phyloP scores from a whole-genome alignment of 2,113 vertebrate genomes.

The Tricholaema leucomelas region DNA sequence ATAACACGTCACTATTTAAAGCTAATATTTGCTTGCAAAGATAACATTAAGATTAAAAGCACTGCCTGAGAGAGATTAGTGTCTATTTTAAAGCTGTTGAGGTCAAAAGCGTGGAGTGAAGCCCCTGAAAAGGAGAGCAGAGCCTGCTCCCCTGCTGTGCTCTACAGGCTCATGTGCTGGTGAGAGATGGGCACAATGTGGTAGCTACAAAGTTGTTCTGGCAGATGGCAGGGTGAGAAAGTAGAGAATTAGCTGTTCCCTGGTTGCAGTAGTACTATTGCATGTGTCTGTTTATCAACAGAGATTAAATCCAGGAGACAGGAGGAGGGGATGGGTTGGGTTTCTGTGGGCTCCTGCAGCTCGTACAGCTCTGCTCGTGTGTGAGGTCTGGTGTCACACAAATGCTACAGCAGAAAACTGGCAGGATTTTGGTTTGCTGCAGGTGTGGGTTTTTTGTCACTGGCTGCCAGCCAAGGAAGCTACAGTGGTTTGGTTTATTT shows the following conservation, averaged over 20 bases:
- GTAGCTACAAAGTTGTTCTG: background rate
- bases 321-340: constrained; percentile 3
- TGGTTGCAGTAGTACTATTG: constrained; percentile 13
- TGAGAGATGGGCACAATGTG: background rate
- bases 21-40: constrained; percentile 14
- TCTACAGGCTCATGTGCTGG: background rate
- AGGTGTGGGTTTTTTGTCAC: background rate
- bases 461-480: background rate
- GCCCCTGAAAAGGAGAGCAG: background rate
- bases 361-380: background rate
- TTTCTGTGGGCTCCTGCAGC: background rate
- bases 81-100: background rate
- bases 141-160: background rate
- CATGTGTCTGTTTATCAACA: constrained; percentile 22
- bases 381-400: background rate
- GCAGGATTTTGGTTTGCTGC: background rate
- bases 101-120: background rate
- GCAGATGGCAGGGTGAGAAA: constrained; percentile 37
- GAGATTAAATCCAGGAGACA: constrained; percentile 18
- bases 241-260: background rate
- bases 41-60: background rate
- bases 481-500: background rate
- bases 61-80: background rate
- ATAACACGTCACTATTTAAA: constrained; percentile 13
- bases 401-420: background rate